These are phyloP conservation scores for Archips xylosteana DNA, from an alignment of 2,888 invertebrate genomes.

Conservation along the genomic window DNA sequence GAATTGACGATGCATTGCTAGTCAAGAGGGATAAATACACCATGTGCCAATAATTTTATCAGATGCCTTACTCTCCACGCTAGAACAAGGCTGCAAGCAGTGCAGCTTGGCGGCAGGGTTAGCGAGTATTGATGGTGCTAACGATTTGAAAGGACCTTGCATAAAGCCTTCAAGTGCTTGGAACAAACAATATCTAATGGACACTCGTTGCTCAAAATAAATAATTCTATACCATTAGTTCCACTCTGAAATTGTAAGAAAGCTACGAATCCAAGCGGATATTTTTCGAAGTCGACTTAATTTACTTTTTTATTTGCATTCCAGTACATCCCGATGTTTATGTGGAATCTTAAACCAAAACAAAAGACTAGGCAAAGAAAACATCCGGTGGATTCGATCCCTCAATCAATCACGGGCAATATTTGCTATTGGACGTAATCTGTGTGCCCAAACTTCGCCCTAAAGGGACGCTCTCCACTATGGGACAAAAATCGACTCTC, in stretches of 20 bases:
- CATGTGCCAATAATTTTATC: too few relatives aligned
- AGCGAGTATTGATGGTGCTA: too few relatives aligned
- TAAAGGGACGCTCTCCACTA: constrained; percentile 72
- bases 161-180: too few relatives aligned
- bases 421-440: constrained; percentile 83
- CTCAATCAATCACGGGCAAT: constrained; percentile 78
- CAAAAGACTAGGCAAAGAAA: constrained; percentile 63
- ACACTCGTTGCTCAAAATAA: not conserved
- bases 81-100: too few relatives aligned
- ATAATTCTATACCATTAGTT: not conserved
- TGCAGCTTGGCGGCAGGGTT: too few relatives aligned
- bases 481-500: constrained; percentile 83
- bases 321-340: constrained; percentile 32
- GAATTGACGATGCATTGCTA: too few relatives aligned
- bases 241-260: not conserved
- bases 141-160: too few relatives aligned
- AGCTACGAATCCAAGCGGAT: not conserved
- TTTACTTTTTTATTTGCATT: constrained; percentile 30
- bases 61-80: too few relatives aligned
- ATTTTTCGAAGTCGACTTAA: constrained; percentile 28
- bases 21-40: too few relatives aligned
- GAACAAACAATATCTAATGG: too few relatives aligned
- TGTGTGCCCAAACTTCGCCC: constrained; percentile 80
- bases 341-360: constrained; percentile 54
- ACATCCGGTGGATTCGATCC: constrained; percentile 63